Conservation (phyloP, 2,888 invertebrate species). For the Proisotoma minuta region DNA sequence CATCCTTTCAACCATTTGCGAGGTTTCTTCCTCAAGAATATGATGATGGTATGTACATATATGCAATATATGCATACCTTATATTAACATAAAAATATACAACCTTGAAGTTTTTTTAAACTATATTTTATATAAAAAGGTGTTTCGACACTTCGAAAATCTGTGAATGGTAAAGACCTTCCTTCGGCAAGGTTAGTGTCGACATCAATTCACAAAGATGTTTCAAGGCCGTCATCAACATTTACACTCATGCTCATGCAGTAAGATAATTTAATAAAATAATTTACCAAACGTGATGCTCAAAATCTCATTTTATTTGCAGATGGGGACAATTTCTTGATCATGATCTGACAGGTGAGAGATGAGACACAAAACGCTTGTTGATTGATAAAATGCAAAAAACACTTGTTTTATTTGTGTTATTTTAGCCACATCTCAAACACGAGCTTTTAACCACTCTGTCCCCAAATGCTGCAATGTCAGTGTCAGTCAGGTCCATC, state of each 20-base stretch:
- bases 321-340: conserved; percentile 80
- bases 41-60: conserved; percentile 62
- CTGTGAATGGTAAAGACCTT: conserved; percentile 39
- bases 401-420: not conserved
- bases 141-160: conserved; percentile 41
- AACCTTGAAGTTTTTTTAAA: not conserved
- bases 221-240: conserved; percentile 53
- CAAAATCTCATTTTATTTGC: conserved; percentile 8
- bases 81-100: too few species aligned
- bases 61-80: too few species aligned
- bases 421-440: not conserved
- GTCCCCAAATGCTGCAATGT: conserved; percentile 44
- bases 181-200: conserved; percentile 44
- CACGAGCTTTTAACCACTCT: conserved; percentile 42
- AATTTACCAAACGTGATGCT: not conserved
- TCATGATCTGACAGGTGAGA: conserved; percentile 67
- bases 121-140: conserved; percentile 22
- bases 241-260: conserved; percentile 80
- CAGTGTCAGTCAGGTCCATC: conserved; percentile 59
- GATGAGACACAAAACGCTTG: not conserved
- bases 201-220: conserved; percentile 43
- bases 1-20: conserved; percentile 74
- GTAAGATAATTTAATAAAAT: conserved; percentile 50
- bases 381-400: too few species aligned
- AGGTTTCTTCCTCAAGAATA: conserved; percentile 75